Percentiles rank a stretch among this genome's conserved stretches.
Evolutionary conservation across 2,888 invertebrate genomes (phyloP).

Genomic region (Beris chalybata): DNA sequence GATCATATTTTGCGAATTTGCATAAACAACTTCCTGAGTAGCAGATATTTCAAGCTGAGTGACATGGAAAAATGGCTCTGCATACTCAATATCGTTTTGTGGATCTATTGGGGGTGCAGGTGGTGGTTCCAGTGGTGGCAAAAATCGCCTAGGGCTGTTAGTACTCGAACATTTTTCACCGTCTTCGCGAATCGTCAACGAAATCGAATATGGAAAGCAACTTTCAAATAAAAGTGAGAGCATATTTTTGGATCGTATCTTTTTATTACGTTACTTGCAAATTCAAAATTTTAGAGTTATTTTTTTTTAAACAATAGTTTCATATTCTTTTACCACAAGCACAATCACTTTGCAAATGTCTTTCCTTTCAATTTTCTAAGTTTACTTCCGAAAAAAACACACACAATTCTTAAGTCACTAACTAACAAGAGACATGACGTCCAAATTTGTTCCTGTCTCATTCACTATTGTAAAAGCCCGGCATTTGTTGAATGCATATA

Average conservation of each 20-base stretch:
- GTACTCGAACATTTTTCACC: slow-evolving; percentile 23
- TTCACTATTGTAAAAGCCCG: slow-evolving; percentile 21
- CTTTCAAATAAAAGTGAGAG: slow-evolving; percentile 31
- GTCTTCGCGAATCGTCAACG: slow-evolving; percentile 29
- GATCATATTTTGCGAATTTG: slow-evolving; percentile 29
- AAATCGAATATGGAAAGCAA: slow-evolving; percentile 33
- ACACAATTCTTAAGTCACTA: slow-evolving; percentile 19
- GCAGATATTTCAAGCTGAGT: slow-evolving; percentile 2
- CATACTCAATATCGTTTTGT: slow-evolving; percentile 27
- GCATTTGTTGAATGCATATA: slow-evolving; percentile 15
- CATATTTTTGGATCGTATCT: slow-evolving; percentile 6
- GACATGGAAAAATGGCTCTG: slow-evolving; percentile 31
- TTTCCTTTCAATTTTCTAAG: no score
- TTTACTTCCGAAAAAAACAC: neutral
- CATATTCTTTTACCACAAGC: no score
- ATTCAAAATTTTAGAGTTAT: no score
- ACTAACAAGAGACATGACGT: slow-evolving; percentile 22
- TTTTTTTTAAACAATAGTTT: no score
- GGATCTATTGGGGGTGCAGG: slow-evolving; percentile 22
- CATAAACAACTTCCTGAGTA: slow-evolving; percentile 15
- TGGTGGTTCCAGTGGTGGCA: slow-evolving; percentile 18
- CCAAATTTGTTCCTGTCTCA: slow-evolving; percentile 4
- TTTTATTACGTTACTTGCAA: no score
- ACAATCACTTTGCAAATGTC: no score
- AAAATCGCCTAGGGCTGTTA: slow-evolving; percentile 15